Conservation (phyloP, 2,113 vertebrate genomes). For the Colossoma macropomum region DNA sequence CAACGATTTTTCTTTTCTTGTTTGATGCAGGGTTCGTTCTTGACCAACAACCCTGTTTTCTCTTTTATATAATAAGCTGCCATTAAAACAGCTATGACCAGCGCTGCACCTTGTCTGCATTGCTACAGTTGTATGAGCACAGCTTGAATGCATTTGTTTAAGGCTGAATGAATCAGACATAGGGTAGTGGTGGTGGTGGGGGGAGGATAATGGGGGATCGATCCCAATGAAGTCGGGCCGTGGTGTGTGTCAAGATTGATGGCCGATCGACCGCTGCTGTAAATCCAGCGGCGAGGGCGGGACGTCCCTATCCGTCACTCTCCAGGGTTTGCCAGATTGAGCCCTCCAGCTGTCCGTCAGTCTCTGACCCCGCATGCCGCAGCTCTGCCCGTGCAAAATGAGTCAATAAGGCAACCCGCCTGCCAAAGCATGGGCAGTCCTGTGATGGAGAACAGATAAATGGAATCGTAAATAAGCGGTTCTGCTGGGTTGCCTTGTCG, state of each 20-base stretch:
- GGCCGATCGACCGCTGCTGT: constrained; percentile 66
- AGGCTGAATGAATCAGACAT: constrained; percentile 22
- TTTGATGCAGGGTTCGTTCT: background rate
- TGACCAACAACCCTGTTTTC: background rate
- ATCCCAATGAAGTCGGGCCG: constrained; percentile 55
- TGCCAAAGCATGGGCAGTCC: constrained; percentile 7
- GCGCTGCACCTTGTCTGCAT: background rate
- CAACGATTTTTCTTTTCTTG: too few relatives aligned
- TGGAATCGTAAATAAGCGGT: background rate
- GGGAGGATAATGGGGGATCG: constrained; percentile 25
- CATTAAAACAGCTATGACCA: constrained; percentile 12
- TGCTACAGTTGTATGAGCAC: background rate
- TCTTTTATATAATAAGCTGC: background rate
- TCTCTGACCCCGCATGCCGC: background rate
- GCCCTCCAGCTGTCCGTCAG: constrained; percentile 49
- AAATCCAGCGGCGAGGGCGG: constrained; percentile 63
- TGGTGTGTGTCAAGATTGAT: constrained; percentile 68
- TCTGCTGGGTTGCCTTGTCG: constrained; percentile 1
- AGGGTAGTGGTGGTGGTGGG: background rate
- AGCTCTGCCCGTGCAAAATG: constrained; percentile 3
- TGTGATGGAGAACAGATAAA: background rate
- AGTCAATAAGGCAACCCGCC: constrained; percentile 38
- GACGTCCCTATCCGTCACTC: constrained; percentile 64
- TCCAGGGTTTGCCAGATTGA: constrained; percentile 61
- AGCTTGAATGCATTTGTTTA: constrained; percentile 7